These are phyloP conservation scores for Strigamia maritima DNA, from an alignment of 2,888 invertebrate genomes.

Conservation along the genomic window DNA sequence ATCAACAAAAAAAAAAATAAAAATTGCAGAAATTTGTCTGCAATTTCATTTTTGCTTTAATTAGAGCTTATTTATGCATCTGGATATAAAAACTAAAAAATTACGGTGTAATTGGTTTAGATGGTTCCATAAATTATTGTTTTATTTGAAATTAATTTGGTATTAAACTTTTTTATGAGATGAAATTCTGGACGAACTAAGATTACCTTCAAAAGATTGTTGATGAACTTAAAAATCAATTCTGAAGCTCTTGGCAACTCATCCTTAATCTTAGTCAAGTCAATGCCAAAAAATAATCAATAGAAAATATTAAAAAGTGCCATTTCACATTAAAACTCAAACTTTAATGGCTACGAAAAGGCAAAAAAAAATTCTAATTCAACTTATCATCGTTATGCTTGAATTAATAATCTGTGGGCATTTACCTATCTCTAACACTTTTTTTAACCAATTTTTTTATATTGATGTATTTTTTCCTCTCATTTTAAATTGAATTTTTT, in stretches of 20 bases:
- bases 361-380: background rate
- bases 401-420: no score
- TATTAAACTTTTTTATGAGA: background rate
- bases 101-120: background rate
- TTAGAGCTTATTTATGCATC: background rate
- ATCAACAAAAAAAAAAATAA: background rate
- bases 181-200: background rate
- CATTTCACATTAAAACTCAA: background rate
- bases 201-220: background rate
- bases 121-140: constrained; percentile 11
- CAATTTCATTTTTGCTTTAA: background rate
- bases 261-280: constrained; percentile 11
- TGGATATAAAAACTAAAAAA: background rate
- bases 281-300: constrained; percentile 13
- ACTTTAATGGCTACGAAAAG: background rate
- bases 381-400: background rate
- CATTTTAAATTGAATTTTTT: background rate
- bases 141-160: constrained; percentile 16
- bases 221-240: constrained; percentile 23
- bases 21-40: background rate
- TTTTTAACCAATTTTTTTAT: background rate
- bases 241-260: background rate
- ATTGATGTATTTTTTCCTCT: background rate
- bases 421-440: background rate
- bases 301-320: constrained; percentile 2